These are phyloP conservation scores for Stenodera caucasica DNA, from an alignment of 2,888 invertebrate genomes.

Conservation along the genomic window DNA sequence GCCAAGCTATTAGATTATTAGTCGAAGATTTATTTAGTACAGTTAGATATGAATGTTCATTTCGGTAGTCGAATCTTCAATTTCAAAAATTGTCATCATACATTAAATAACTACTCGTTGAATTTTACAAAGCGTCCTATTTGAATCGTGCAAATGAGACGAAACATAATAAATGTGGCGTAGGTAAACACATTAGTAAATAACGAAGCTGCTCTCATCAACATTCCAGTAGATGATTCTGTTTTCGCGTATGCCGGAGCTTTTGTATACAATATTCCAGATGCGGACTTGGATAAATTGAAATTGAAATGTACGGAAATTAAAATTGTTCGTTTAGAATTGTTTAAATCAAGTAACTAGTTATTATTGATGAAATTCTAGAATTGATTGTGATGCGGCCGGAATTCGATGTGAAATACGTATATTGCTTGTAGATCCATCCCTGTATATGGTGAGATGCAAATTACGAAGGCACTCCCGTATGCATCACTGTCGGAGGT, in stretches of 20 bases:
- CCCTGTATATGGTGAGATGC: slow-evolving; percentile 13
- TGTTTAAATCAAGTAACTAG: too few relatives aligned
- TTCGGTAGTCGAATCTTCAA: not conserved
- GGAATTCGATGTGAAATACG: not conserved
- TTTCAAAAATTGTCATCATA: not conserved
- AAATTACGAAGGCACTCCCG: slow-evolving; percentile 28
- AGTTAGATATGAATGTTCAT: not conserved
- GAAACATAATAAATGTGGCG: slow-evolving; percentile 16
- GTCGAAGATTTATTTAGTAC: not conserved
- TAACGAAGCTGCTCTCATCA: slow-evolving; percentile 20
- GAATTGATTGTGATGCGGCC: not conserved
- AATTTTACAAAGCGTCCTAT: slow-evolving; percentile 10
- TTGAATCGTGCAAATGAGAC: slow-evolving; percentile 15
- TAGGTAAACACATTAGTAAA: slow-evolving; percentile 18
- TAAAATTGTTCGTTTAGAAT: too few relatives aligned
- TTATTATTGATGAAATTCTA: too few relatives aligned
- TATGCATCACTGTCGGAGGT: slow-evolving; percentile 29
- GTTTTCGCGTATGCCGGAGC: slow-evolving; percentile 16
- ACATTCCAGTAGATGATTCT: slow-evolving; percentile 24
- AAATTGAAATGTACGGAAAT: too few relatives aligned
- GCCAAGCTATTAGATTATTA: too few relatives aligned
- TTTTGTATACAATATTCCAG: too few relatives aligned
- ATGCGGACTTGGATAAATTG: not conserved
- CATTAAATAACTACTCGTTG: not conserved
- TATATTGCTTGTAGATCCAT: not conserved